Percentiles rank a stretch among this genome's conserved stretches.
Evolutionary conservation across 2,113 vertebrate species (phyloP).

Genomic region (Xenopus borealis): DNA sequence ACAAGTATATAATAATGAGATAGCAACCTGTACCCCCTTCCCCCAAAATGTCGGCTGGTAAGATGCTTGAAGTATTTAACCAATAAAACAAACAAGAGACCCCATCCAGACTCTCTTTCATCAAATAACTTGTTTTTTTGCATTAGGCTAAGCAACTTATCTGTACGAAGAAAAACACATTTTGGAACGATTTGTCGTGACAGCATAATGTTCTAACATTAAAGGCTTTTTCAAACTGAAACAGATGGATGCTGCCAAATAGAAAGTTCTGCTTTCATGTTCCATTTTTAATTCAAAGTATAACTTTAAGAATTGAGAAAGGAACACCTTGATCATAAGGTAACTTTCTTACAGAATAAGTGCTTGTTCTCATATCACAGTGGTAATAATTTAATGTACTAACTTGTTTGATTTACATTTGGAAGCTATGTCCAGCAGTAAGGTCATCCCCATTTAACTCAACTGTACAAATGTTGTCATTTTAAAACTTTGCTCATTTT

Average conservation of each 20-base stretch:
- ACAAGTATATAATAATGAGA: no score
- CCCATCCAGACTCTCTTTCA: no score
- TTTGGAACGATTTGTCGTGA: no score
- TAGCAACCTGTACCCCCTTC: no score
- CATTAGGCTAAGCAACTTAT: no score
- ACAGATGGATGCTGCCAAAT: not conserved
- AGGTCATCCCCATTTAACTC: constrained; percentile 9
- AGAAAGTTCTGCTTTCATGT: not conserved
- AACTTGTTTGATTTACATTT: constrained; percentile 10
- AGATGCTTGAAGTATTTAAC: no score
- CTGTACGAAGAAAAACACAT: not conserved
- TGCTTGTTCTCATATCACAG: not conserved
- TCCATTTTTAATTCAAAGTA: not conserved
- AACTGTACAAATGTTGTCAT: constrained; percentile 28
- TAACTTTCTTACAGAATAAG: constrained; percentile 19
- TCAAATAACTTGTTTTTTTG: no score
- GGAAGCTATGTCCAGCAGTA: constrained; percentile 3
- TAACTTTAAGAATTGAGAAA: not conserved
- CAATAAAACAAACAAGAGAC: no score
- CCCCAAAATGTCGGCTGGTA: no score
- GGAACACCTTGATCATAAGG: not conserved
- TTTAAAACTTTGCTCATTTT: constrained; percentile 25
- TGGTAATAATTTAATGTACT: not conserved
- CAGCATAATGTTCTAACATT: not conserved
- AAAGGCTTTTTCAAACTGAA: not conserved